phyloP scores from a whole-genome alignment of 2,888 invertebrate genomes.

The Melipona bicolor region DNA sequence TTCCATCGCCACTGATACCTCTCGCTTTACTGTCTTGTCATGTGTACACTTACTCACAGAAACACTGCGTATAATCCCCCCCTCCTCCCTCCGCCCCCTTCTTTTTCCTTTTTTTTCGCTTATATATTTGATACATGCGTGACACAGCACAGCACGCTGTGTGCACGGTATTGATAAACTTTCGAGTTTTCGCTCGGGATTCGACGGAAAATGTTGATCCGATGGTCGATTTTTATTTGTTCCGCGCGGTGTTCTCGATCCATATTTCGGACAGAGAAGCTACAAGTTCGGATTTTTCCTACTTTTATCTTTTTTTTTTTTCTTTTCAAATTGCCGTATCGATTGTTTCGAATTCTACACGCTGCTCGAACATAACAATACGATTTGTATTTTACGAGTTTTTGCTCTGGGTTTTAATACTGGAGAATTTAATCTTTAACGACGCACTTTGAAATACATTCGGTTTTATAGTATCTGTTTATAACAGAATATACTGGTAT shows the following conservation, averaged over 20 bases:
- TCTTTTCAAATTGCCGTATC: not conserved
- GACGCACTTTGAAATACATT: too few species aligned
- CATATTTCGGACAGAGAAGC: not conserved
- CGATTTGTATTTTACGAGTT: not conserved
- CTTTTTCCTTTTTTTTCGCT: not conserved
- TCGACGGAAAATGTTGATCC: not conserved
- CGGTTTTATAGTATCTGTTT: too few species aligned
- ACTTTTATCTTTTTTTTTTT: not conserved
- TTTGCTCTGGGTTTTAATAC: not conserved
- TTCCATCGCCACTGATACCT: conserved; percentile 61
- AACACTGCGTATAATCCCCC: not conserved
- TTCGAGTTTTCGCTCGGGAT: not conserved
- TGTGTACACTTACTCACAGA: conserved; percentile 23
- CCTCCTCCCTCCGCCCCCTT: too few species aligned
- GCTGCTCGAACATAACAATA: not conserved
- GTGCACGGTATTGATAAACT: not conserved
- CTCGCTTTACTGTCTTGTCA: conserved; percentile 28
- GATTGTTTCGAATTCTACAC: not conserved
- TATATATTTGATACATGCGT: not conserved
- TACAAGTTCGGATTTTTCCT: not conserved
- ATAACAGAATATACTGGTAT: too few species aligned
- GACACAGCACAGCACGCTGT: not conserved
- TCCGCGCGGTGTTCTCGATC: not conserved
- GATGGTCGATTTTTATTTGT: not conserved
- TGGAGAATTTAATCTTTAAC: too few species aligned